Conservation (phyloP, 2,797 vertebrate genomes). For the Xenopus petersii region DNA sequence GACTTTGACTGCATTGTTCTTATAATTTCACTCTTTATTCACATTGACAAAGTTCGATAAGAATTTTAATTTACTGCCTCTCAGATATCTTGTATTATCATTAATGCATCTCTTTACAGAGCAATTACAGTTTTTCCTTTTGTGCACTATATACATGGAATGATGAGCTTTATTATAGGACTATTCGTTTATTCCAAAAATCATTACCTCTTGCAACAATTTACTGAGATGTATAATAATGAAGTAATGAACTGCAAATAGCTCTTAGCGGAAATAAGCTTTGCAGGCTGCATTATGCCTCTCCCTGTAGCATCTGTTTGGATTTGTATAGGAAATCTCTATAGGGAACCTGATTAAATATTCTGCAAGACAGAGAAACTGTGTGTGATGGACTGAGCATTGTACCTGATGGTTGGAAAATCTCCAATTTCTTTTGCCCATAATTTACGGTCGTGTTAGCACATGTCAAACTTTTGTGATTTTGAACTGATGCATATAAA, state of each 20-base stretch:
- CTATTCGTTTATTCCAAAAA: constrained; percentile 52
- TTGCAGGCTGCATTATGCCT: constrained; percentile 51
- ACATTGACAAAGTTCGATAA: constrained; percentile 43
- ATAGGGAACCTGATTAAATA: constrained; percentile 44
- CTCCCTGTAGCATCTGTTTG: constrained; percentile 53
- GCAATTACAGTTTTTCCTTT: constrained; percentile 51
- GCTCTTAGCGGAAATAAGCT: constrained; percentile 54
- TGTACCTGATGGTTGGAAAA: no score
- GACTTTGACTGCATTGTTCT: constrained; percentile 20
- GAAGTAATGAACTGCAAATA: constrained; percentile 54
- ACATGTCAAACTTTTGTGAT: no score
- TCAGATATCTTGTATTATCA: constrained; percentile 36
- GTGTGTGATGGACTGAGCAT: neutral
- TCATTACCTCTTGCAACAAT: constrained; percentile 53
- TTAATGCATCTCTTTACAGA: constrained; percentile 49
- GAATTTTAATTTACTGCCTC: constrained; percentile 39
- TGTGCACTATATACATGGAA: constrained; percentile 46
- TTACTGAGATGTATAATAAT: constrained; percentile 57
- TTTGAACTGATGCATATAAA: no score
- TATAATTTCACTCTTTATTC: constrained; percentile 34
- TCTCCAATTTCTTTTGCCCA: no score
- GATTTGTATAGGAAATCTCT: constrained; percentile 54
- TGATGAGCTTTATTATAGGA: constrained; percentile 54
- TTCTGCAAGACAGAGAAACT: neutral
- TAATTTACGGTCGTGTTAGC: no score